Evolutionary conservation across 2,797 vertebrate genomes (phyloP).

Genomic region (Acestrorhynchus altus): DNA sequence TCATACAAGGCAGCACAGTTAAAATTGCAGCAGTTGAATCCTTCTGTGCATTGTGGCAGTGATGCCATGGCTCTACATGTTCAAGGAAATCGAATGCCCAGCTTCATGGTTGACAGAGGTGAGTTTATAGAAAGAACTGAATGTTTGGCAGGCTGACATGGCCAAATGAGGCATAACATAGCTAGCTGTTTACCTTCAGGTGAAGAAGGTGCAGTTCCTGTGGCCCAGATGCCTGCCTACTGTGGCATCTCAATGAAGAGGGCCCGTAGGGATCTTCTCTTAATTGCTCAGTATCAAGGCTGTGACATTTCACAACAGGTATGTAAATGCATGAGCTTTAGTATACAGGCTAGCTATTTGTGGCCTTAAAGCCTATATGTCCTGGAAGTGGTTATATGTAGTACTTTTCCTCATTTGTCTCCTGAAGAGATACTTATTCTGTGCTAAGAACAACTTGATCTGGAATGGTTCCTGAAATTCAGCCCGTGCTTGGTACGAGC

Average conservation of each 20-base stretch:
- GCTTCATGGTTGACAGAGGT: slow-evolving; percentile 59
- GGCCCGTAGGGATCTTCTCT: slow-evolving; percentile 49
- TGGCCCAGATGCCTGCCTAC: slow-evolving; percentile 50
- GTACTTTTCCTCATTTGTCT: too few relatives aligned
- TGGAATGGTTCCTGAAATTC: too few relatives aligned
- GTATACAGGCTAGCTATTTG: background rate
- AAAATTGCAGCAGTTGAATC: slow-evolving; percentile 31
- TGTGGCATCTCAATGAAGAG: slow-evolving; percentile 62
- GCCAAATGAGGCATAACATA: background rate
- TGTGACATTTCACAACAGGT: slow-evolving; percentile 61
- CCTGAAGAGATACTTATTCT: too few relatives aligned
- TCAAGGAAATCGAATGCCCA: slow-evolving; percentile 17
- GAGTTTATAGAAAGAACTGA: background rate
- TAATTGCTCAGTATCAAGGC: slow-evolving; percentile 51
- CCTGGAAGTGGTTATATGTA: too few relatives aligned
- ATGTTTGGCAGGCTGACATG: background rate
- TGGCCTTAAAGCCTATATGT: background rate
- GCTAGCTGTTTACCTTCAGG: background rate
- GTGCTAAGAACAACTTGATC: too few relatives aligned
- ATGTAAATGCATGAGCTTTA: background rate
- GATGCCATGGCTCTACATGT: slow-evolving; percentile 44
- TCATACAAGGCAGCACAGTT: background rate
- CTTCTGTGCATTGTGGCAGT: slow-evolving; percentile 46
- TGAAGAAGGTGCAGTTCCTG: slow-evolving; percentile 36
- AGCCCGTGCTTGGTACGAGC: too few relatives aligned